Conservation (phyloP, 2,888 invertebrate species). For the Euzophera pinguis region DNA sequence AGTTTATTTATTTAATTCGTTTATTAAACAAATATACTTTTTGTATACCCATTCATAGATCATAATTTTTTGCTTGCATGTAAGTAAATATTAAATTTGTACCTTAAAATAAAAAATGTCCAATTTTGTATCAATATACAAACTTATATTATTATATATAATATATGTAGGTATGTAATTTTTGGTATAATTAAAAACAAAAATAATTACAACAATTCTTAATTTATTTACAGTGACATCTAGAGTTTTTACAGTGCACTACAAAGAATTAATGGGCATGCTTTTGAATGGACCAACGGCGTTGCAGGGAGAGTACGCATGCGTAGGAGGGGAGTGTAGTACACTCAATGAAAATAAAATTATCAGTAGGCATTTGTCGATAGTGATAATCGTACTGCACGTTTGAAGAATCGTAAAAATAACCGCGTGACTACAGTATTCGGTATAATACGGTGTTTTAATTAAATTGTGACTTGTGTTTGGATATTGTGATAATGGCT, state of each 20-base stretch:
- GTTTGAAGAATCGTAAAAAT: slow-evolving; percentile 37
- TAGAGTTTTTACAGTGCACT: neutral
- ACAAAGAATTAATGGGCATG: neutral
- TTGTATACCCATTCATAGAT: too few relatives aligned
- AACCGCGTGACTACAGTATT: slow-evolving; percentile 42
- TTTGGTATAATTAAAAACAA: neutral
- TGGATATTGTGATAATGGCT: slow-evolving; percentile 73
- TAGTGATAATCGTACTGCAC: slow-evolving; percentile 28
- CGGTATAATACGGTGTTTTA: slow-evolving; percentile 49
- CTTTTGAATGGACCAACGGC: slow-evolving; percentile 33
- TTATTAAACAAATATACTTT: too few relatives aligned
- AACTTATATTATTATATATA: too few relatives aligned
- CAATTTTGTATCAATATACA: too few relatives aligned
- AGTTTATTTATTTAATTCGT: too few relatives aligned
- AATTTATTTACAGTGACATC: neutral
- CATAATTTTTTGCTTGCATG: too few relatives aligned
- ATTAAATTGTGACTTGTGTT: slow-evolving; percentile 65
- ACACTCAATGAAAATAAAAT: slow-evolving; percentile 53
- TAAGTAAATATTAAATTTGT: too few relatives aligned
- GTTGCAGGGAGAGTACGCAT: slow-evolving; percentile 56
- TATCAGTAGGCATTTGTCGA: slow-evolving; percentile 55
- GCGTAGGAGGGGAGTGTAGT: slow-evolving; percentile 64
- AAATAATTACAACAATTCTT: neutral
- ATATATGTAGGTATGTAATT: neutral
- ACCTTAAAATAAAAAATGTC: too few relatives aligned